A percentile compares a stretch with the other conserved stretches of the same genome.
phyloP scores from a whole-genome alignment of 2,888 invertebrate species.

The Drosophila conformis region DNA sequence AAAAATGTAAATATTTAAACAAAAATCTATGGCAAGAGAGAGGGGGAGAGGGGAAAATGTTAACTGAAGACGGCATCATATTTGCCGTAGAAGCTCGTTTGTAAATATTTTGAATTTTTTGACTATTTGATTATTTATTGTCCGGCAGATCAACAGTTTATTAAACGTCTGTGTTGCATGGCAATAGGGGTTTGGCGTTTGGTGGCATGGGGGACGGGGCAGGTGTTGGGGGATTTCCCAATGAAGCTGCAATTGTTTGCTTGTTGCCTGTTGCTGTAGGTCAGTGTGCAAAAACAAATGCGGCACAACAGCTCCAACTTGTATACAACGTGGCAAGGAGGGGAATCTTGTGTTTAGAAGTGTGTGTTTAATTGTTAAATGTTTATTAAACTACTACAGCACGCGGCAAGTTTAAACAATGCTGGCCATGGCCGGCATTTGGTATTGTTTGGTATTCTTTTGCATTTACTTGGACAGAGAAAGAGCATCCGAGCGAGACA shows the following conservation, averaged over 20 bases:
- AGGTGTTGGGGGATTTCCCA: conserved; percentile 26
- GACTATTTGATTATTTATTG: conserved; percentile 78
- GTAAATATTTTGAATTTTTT: conserved; percentile 75
- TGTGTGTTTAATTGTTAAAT: conserved; percentile 80
- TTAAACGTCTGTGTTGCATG: conserved; percentile 31
- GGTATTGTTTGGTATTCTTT: conserved; percentile 60
- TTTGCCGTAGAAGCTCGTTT: conserved; percentile 47
- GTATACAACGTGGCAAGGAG: conserved; percentile 47
- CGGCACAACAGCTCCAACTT: conserved; percentile 43
- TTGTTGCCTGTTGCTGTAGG: conserved; percentile 79
- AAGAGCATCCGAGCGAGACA: conserved; percentile 18
- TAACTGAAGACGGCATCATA: conserved; percentile 64
- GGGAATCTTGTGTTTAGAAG: conserved; percentile 76
- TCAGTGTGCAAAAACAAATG: conserved; percentile 83
- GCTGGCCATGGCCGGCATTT: conserved; percentile 64
- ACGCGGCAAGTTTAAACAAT: conserved; percentile 76
- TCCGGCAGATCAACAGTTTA: conserved; percentile 57
- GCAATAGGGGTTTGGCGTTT: not conserved
- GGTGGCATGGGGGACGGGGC: not conserved
- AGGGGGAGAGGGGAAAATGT: conserved; percentile 24
- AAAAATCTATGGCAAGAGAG: conserved; percentile 15
- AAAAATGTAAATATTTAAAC: conserved; percentile 72
- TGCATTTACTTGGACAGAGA: conserved; percentile 28
- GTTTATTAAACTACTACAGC: conserved; percentile 76
- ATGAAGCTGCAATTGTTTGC: conserved; percentile 74